These are phyloP conservation scores for Dendrophyllia cribrosa DNA, from an alignment of 64 coral and sea anemone genomes.

Conservation along the genomic window DNA sequence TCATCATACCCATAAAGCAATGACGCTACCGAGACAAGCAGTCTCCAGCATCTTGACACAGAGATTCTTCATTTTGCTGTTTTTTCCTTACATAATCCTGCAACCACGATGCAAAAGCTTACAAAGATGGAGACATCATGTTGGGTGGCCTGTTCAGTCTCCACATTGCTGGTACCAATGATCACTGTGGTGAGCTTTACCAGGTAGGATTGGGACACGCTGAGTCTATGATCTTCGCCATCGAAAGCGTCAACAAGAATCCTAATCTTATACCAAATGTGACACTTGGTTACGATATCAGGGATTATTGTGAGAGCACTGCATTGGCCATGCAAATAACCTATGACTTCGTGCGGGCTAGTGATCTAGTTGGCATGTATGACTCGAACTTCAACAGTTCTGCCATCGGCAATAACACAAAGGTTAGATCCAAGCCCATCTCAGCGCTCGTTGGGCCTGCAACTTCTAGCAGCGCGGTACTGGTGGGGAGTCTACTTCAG, in stretches of 20 bases:
- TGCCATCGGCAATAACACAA: not conserved
- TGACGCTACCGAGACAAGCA: too few species aligned
- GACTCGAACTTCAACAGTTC: not conserved
- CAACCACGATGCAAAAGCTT: not conserved
- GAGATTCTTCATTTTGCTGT: too few species aligned
- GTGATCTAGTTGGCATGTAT: not conserved
- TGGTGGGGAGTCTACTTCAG: conserved; percentile 46
- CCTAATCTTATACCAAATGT: not conserved
- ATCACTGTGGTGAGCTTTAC: not conserved
- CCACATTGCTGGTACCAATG: not conserved
- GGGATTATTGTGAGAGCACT: conserved; percentile 10
- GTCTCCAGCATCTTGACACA: not conserved
- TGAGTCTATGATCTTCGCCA: conserved; percentile 18
- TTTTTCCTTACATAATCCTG: not conserved
- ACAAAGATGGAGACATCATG: conserved; percentile 1
- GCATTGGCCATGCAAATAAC: conserved; percentile 14
- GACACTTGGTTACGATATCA: conserved; percentile 1
- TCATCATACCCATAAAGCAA: too few species aligned
- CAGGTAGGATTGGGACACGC: conserved; percentile 15
- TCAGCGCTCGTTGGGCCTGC: conserved; percentile 24
- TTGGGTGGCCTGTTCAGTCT: not conserved
- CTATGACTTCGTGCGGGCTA: not conserved
- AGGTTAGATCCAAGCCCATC: not conserved
- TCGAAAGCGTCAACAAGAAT: conserved; percentile 17
- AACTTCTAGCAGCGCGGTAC: conserved; percentile 40